A percentile compares a stretch with the other conserved stretches of the same genome.
Evolutionary conservation across 2,797 vertebrate genomes (phyloP).

Genomic region (Spinus pinus): DNA sequence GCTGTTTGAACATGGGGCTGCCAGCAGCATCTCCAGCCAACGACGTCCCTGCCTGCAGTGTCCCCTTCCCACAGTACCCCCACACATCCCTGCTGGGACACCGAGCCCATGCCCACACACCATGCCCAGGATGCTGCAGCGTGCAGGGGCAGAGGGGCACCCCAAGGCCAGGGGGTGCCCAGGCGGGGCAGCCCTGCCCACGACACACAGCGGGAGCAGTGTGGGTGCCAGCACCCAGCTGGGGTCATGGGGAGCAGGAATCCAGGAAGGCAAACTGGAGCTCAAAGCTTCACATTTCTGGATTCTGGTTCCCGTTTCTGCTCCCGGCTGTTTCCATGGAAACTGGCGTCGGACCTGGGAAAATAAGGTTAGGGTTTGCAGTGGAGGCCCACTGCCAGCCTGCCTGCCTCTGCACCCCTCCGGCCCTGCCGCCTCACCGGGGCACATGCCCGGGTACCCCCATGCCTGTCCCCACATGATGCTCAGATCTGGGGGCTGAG

Average conservation of each 20-base stretch:
- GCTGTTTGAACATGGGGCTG: not conserved
- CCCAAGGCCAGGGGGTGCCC: not conserved
- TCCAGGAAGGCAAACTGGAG: conserved; percentile 60
- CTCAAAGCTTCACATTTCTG: conserved; percentile 64
- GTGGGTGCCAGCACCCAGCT: not conserved
- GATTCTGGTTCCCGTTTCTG: conserved; percentile 72
- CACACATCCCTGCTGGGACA: not conserved
- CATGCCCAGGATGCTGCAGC: not conserved
- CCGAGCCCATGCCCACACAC: fast-evolving
- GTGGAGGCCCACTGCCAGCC: conserved; percentile 53
- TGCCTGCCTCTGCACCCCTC: not conserved
- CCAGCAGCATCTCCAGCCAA: fast-evolving
- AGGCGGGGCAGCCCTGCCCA: not conserved
- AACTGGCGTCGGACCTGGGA: conserved; percentile 74
- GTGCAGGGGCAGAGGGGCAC: not conserved
- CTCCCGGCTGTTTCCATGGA: conserved; percentile 74
- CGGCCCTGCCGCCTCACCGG: not conserved
- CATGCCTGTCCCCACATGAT: not conserved
- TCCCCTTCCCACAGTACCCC: fast-evolving
- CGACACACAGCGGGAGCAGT: fast-evolving
- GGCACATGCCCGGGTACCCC: not conserved
- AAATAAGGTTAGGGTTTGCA: conserved; percentile 74
- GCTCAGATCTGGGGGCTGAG: not conserved
- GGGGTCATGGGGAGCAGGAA: conserved; percentile 2
- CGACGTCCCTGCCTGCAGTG: not conserved